Evolutionary conservation across 2,797 vertebrate species (phyloP), one percentile per base, ranked within the genome.

Genomic region (Scolopax bukidnonensis): DNA sequence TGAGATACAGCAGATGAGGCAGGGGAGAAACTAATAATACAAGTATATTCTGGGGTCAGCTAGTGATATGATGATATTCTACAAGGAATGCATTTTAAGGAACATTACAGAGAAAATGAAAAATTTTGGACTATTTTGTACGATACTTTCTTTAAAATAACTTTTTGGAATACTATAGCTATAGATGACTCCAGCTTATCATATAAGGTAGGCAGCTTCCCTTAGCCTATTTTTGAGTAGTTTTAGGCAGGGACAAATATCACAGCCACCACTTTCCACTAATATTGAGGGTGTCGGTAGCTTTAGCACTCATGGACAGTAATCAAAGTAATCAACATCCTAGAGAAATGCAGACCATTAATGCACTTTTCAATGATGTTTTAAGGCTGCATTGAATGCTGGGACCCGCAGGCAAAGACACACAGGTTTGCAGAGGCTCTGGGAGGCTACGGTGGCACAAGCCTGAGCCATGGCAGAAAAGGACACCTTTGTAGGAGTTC

Each of bases 361-460:
- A 25, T 23, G 41, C 76, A 40, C 20, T 48, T 61, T 63, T 36
- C 63, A 73, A 27, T 36, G 21, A 23, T 2, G 0, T 50, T 21
- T n/a, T 27, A 45, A 43, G 78, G 11, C 24, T 80, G 16, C n/a
- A 9, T 7, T 51, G 67, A 47, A 12, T 51, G 9, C 16, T 9
- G 56, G 54, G 27, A 38, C 45, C 20, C 71, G 74, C n/a, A 68
- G 76, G 38, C 30, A 59, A 57, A 68, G 54, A 6, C 5, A 11
- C 18, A 1, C 0, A 4, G 41, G 25, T 16, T 45, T 61, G 50
- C 67, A 69, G 57, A 20, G 1, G 2, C 27, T 40, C 47, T 32
- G 43, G 23, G 67, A 9, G 9, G 3, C 21, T 32, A 0, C 0
- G 4, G 77, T 71, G 74, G 11, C 23, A 7, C 0, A 47, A 56